Conservation (phyloP, 2,888 invertebrate species). For the Deladenus siricidicola region DNA sequence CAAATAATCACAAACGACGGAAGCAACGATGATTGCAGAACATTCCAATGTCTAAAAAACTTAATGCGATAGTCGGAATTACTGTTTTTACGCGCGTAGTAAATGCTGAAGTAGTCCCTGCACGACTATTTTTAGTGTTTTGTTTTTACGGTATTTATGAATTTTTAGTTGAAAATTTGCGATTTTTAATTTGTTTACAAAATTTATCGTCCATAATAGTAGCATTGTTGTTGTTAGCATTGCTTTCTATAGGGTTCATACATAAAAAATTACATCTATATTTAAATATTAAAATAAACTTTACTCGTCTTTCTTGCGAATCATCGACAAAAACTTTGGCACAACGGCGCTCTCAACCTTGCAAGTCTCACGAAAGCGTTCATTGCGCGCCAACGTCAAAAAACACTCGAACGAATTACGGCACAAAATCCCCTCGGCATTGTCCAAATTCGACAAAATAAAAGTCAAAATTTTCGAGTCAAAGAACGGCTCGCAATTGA, state of each 20-base stretch:
- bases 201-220: too few species aligned
- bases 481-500: slow-evolving; percentile 4
- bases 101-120: too few species aligned
- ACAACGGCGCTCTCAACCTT: slow-evolving; percentile 33
- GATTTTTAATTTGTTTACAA: too few species aligned
- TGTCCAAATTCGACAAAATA: slow-evolving; percentile 18
- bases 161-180: too few species aligned
- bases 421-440: slow-evolving; percentile 15
- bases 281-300: slow-evolving; percentile 5
- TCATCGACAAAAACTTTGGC: slow-evolving; percentile 31
- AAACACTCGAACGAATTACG: slow-evolving; percentile 30
- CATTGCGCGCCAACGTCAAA: slow-evolving; percentile 13
- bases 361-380: slow-evolving; percentile 22
- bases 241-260: too few species aligned
- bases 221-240: too few species aligned
- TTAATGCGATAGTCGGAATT: too few species aligned
- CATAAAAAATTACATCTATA: too few species aligned
- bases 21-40: slow-evolving; percentile 16
- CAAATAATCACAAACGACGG: slow-evolving; percentile 16
- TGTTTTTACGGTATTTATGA: too few species aligned
- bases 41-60: slow-evolving; percentile 20
- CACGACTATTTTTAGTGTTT: too few species aligned
- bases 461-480: slow-evolving; percentile 20
- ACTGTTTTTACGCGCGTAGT: too few species aligned
- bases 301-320: slow-evolving; percentile 33